Base-by-base conservation (phyloP, 2,888 invertebrate species). In the Lasioglossum calceatum region DNA sequence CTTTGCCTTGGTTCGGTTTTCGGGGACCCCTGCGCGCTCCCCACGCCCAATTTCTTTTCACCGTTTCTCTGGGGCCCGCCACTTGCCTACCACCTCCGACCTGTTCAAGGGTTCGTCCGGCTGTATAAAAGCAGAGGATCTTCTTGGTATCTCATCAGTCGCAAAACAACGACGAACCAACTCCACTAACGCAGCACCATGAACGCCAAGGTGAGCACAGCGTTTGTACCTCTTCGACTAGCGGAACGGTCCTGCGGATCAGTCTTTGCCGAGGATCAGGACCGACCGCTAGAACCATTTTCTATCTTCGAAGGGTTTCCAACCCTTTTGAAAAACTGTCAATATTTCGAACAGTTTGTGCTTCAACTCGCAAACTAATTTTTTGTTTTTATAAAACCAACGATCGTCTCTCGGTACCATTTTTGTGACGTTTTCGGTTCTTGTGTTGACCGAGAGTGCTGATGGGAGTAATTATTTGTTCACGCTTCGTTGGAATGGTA, bases 91-190 rank as follows among this genome's bases (percentile, higher is more conserved):
- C 91, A 90, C 91, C 91, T 87, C 90, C 91, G 87, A 86, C 86
- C 80, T 81, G 86, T 81, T 90, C 88, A 92, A 93, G 92, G 93
- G 92, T 93, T 94, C 90, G 87, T 82, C 76, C 71, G 77, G n/a
- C 79, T 58, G 89, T 94, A 94, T 94, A 94, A 93, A 94, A 94
- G 93, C 92, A 89, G 92, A 85, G 86, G 89, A 86, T 93, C 92
- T 90, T 92, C 93, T 82, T 79, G 82, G 87, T 90, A 87, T 83
- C 72, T 92, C 94, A 91, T 93, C 94, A 94, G 94, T 94, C 91
- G 92, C 92, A 92, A 93, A 92, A 85, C 85, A 71, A 84, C 89
- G 85, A 90, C 92, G 89, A 92, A 91, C 85, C 92, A 86, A 91
- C 87, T 90, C 90, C 86, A 78, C 82, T 85, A 78, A 79, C 73